Evolutionary conservation across 2,113 vertebrate species (phyloP).

Genomic region (Typhlomys cinereus): DNA sequence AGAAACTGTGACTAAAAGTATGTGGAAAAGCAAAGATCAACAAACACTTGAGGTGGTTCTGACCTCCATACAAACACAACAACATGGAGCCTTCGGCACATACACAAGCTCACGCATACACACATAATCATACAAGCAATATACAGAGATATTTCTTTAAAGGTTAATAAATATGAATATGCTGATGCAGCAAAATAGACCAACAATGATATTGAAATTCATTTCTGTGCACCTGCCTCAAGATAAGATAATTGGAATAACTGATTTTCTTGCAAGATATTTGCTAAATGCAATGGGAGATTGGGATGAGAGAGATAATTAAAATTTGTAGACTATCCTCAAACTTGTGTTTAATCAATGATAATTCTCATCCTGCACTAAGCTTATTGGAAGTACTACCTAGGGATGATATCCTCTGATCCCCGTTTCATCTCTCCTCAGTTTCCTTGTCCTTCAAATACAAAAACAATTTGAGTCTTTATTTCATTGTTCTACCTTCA

Average conservation of each 20-base stretch:
- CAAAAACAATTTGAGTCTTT: background rate
- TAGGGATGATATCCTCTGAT: slow-evolving; percentile 26
- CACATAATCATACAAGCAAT: too few species aligned
- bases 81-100: too few species aligned
- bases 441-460: slow-evolving; percentile 13
- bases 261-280: slow-evolving; percentile 48
- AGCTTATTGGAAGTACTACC: background rate
- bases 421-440: background rate
- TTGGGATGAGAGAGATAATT: slow-evolving; percentile 32
- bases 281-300: slow-evolving; percentile 57
- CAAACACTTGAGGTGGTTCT: too few species aligned
- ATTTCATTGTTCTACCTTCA: background rate
- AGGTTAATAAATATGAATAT: slow-evolving; percentile 31
- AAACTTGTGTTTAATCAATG: slow-evolving; percentile 16
- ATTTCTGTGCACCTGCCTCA: slow-evolving; percentile 20
- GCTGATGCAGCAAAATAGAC: too few species aligned
- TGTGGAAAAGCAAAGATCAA: too few species aligned
- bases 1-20: too few species aligned
- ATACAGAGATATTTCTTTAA: too few species aligned
- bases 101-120: too few species aligned
- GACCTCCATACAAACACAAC: too few species aligned
- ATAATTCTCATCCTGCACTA: background rate
- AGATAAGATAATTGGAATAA: slow-evolving; percentile 41
- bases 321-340: slow-evolving; percentile 44
- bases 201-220: slow-evolving; percentile 12